phyloP scores from a whole-genome alignment of 2,797 vertebrate genomes.

The Tragelaphus oryx region DNA sequence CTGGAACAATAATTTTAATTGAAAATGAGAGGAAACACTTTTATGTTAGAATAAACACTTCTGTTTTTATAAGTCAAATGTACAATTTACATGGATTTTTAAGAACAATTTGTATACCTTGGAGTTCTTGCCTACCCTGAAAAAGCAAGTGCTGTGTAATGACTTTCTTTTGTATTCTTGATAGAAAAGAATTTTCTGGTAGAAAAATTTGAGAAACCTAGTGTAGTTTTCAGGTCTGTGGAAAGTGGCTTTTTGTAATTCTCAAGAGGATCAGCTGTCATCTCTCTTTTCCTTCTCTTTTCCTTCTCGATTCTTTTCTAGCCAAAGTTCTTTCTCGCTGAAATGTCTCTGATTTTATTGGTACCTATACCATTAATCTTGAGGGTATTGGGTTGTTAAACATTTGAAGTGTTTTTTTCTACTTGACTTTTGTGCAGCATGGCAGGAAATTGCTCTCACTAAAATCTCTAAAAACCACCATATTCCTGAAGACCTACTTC shows the following conservation, averaged over 20 bases:
- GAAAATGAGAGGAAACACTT: background rate
- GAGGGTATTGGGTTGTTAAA: background rate
- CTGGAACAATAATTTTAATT: background rate
- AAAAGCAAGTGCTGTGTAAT: background rate
- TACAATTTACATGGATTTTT: background rate
- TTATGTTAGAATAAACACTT: background rate
- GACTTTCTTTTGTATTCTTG: background rate
- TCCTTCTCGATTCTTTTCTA: background rate
- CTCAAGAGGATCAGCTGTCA: background rate
- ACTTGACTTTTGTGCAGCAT: background rate
- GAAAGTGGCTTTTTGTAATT: background rate
- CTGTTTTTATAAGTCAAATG: background rate
- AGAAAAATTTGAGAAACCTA: background rate
- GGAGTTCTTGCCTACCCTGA: background rate
- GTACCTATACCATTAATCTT: background rate
- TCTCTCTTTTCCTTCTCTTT: background rate
- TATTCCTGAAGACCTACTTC: background rate
- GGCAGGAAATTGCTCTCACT: background rate
- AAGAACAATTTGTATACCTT: background rate
- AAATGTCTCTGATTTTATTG: slow-evolving; percentile 8
- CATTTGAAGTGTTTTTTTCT: background rate
- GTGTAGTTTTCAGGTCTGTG: background rate
- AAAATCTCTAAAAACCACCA: background rate
- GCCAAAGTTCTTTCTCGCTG: background rate
- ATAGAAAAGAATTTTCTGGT: background rate